A percentile compares a stretch with the other conserved stretches of the same genome.
phyloP scores from a whole-genome alignment of 92 coral and sea anemone species.

The Epizoanthus rinbou region DNA sequence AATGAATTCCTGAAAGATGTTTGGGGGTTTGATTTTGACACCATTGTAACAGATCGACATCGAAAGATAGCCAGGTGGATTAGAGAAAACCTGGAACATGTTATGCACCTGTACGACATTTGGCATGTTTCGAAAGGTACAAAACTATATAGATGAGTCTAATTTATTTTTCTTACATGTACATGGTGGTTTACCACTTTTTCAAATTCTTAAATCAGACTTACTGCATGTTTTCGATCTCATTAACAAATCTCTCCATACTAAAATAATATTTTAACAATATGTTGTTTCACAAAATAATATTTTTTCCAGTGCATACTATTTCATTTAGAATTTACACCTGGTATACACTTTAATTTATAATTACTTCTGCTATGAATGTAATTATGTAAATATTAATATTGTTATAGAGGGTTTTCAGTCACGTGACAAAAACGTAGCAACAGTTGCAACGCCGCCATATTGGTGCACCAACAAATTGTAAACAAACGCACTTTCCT shows the following conservation, averaged over 20 bases:
- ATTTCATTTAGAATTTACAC: no score
- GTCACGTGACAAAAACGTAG: slow-evolving; percentile 19
- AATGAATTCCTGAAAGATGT: neutral
- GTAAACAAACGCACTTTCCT: no score
- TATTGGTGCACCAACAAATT: slow-evolving; percentile 23
- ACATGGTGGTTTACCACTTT: no score
- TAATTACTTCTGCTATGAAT: no score
- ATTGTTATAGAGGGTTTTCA: slow-evolving; percentile 40
- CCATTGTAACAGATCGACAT: slow-evolving; percentile 1
- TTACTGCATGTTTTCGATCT: no score
- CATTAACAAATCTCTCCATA: no score
- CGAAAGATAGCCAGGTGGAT: slow-evolving; percentile 7
- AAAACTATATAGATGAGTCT: neutral
- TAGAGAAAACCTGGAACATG: neutral
- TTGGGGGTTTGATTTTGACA: neutral
- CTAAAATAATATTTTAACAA: no score
- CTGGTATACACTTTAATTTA: no score
- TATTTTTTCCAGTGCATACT: neutral
- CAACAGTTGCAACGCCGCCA: slow-evolving; percentile 38
- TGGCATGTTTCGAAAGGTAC: slow-evolving; percentile 29
- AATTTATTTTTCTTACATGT: no score
- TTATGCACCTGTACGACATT: slow-evolving; percentile 18
- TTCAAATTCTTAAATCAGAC: no score
- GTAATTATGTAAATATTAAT: no score
- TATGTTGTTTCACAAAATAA: no score